Evolutionary conservation across 2,797 vertebrate genomes (phyloP).

Genomic region (Triplophysa yarkandensis): DNA sequence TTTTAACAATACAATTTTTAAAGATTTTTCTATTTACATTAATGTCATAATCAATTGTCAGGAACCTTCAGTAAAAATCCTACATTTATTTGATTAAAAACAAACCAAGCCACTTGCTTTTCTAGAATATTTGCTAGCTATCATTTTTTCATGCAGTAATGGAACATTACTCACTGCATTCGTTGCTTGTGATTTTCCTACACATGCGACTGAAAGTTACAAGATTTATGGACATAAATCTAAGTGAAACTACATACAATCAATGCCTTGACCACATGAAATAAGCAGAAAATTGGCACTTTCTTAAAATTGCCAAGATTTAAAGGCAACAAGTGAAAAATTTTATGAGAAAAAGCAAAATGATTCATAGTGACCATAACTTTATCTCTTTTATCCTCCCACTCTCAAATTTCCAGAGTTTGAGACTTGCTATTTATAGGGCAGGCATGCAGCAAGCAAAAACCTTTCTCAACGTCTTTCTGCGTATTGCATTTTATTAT

Average conservation of each 20-base stretch:
- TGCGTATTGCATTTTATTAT: background rate
- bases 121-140: background rate
- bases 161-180: constrained; percentile 52
- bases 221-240: background rate
- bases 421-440: background rate
- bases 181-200: constrained; percentile 19
- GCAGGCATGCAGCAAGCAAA: background rate
- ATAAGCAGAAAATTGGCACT: constrained; percentile 7
- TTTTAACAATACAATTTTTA: constrained; percentile 22
- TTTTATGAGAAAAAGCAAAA: constrained; percentile 7
- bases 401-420: constrained; percentile 17
- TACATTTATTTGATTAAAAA: background rate
- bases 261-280: constrained; percentile 37
- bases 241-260: constrained; percentile 34
- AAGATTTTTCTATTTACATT: background rate
- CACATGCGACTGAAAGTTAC: constrained; percentile 25
- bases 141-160: constrained; percentile 8
- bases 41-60: background rate
- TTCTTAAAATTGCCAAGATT: background rate
- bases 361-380: constrained; percentile 29
- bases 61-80: background rate
- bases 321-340: background rate
- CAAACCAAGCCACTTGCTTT: background rate
- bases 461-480: background rate
- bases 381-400: constrained; percentile 25